Conservation (phyloP, 2,113 vertebrate species). For the Cheirogaleus medius region DNA sequence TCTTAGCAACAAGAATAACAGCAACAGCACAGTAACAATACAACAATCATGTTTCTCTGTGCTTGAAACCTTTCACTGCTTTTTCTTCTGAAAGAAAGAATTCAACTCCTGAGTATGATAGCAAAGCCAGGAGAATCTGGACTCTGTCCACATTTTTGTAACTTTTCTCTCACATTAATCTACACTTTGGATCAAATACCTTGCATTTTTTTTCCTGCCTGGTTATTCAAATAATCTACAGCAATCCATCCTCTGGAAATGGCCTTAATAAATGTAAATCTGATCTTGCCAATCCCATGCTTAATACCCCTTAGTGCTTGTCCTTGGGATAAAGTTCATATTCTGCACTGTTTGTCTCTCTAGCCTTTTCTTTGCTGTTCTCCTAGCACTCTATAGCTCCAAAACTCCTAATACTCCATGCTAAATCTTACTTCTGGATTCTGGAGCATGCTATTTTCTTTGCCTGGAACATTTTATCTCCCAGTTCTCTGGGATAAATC, state of each 20-base stretch:
- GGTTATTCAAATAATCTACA: not conserved
- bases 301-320: not conserved
- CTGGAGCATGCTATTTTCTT: not conserved
- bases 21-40: not conserved
- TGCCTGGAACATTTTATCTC: not conserved
- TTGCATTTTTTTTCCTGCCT: not conserved
- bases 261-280: not conserved
- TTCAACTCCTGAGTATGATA: not conserved
- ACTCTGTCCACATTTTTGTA: not conserved
- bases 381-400: not conserved
- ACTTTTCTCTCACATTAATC: not conserved
- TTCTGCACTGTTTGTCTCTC: not conserved
- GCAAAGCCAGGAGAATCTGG: not conserved
- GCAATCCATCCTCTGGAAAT: not conserved
- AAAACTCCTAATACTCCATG: not conserved
- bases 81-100: not conserved
- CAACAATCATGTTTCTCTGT: not conserved
- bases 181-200: not conserved
- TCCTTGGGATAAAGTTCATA: not conserved
- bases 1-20: not conserved
- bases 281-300: not conserved
- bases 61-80: not conserved
- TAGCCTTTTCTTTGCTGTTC: not conserved
- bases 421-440: not conserved
- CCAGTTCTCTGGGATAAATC: not conserved